Evolutionary conservation across 2,113 vertebrate species (phyloP).

Genomic region (Notiomystis cincta): DNA sequence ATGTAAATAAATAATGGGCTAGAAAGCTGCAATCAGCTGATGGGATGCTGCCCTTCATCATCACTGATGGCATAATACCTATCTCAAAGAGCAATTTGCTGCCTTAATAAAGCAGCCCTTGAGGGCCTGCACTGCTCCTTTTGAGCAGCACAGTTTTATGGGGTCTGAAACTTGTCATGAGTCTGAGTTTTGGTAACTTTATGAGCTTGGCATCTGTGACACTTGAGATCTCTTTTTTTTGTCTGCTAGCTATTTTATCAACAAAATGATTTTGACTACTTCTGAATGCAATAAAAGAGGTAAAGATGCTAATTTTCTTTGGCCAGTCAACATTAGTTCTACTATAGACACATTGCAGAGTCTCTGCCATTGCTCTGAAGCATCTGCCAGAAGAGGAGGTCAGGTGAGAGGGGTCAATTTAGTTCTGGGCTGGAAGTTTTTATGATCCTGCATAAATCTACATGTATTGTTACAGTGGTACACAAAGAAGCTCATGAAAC

Average conservation of each 20-base stretch:
- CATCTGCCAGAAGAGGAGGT: not conserved
- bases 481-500: not conserved
- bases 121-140: not conserved
- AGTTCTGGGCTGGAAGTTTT: not conserved
- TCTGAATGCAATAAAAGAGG: not conserved
- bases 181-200: not conserved
- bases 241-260: not conserved
- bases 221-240: not conserved
- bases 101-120: not conserved
- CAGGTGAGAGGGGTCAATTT: not conserved
- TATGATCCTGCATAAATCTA: not conserved
- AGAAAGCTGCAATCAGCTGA: not conserved
- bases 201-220: fast-evolving
- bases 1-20: conserved; percentile 54
- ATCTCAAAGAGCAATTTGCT: not conserved
- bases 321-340: not conserved
- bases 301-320: not conserved
- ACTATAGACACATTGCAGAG: not conserved
- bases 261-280: not conserved
- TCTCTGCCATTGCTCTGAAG: not conserved
- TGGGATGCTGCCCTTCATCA: not conserved
- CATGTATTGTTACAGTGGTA: not conserved
- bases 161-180: not conserved
- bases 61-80: not conserved
- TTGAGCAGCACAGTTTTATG: not conserved